Evolutionary conservation across 1,140 invertebrate species (phyloP).

Genomic region (Aphelinus certus): DNA sequence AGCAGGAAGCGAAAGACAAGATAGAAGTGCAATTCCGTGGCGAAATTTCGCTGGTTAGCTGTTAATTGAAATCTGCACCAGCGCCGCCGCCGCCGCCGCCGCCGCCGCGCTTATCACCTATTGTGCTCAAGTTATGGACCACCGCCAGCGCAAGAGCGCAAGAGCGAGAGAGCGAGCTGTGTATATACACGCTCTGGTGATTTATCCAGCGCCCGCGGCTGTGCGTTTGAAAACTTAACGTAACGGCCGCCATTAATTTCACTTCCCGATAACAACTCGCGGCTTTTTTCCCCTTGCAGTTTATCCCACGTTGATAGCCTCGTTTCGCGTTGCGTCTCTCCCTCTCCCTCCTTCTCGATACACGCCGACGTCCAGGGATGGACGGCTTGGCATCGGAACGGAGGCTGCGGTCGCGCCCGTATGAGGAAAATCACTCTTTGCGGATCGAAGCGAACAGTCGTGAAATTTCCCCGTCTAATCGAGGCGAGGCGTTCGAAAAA

Average conservation of each 20-base stretch:
- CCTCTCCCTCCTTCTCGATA: too few relatives aligned
- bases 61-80: constrained; percentile 40
- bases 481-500: too few relatives aligned
- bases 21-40: constrained; percentile 36
- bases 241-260: constrained; percentile 27
- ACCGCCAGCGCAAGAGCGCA: neutral
- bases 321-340: too few relatives aligned
- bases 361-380: too few relatives aligned
- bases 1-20: constrained; percentile 33
- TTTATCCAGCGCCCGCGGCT: neutral
- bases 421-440: too few relatives aligned
- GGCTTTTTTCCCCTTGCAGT: too few relatives aligned
- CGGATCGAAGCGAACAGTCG: too few relatives aligned
- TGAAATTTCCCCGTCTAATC: too few relatives aligned
- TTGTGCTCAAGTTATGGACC: constrained; percentile 34
- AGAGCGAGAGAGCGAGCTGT: neutral
- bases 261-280: neutral
- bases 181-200: constrained; percentile 9
- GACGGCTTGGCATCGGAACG: too few relatives aligned
- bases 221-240: constrained; percentile 18
- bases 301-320: too few relatives aligned
- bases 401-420: too few relatives aligned
- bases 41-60: constrained; percentile 36
- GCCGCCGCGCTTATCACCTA: constrained; percentile 27
- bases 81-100: neutral